Conservation (phyloP, 2,113 vertebrate genomes). For the Rhineura floridana region DNA sequence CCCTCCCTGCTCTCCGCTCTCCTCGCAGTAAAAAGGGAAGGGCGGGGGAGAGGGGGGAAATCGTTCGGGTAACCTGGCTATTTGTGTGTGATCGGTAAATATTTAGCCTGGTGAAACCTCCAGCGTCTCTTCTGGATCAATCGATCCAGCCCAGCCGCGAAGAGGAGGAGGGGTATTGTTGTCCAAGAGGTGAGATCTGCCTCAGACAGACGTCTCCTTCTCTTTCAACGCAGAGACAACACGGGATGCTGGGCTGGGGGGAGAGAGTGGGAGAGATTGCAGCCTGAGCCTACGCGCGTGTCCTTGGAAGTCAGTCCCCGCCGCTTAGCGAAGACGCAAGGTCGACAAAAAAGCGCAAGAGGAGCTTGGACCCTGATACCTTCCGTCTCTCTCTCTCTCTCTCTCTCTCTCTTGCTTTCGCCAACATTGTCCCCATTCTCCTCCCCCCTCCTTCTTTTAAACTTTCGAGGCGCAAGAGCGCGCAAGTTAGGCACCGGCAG, state of each 20-base stretch:
- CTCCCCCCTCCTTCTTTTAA: neutral
- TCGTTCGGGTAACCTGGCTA: slow-evolving; percentile 87
- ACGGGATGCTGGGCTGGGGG: neutral
- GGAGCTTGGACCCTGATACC: neutral
- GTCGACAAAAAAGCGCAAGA: neutral
- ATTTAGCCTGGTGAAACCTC: slow-evolving; percentile 95
- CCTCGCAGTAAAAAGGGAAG: neutral
- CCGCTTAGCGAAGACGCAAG: neutral
- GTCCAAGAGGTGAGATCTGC: slow-evolving; percentile 78
- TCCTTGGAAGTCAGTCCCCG: neutral
- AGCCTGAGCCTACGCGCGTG: neutral
- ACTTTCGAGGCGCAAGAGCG: neutral
- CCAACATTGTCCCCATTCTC: neutral
- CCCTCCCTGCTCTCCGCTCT: slow-evolving; percentile 70
- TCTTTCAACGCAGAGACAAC: neutral
- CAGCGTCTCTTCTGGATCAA: slow-evolving; percentile 89
- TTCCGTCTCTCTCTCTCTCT: too few species aligned
- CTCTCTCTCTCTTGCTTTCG: neutral
- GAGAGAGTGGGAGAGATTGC: neutral
- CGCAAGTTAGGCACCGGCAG: neutral
- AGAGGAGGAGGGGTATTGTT: slow-evolving; percentile 68
- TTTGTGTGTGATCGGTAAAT: slow-evolving; percentile 98
- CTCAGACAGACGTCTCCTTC: slow-evolving; percentile 56
- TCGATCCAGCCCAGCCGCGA: slow-evolving; percentile 77
- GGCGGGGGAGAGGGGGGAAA: slow-evolving; percentile 73